A percentile compares a stretch with the other conserved stretches of the same genome.
phyloP scores from a whole-genome alignment of 1,140 invertebrate genomes.

The Phthorimaea operculella region DNA sequence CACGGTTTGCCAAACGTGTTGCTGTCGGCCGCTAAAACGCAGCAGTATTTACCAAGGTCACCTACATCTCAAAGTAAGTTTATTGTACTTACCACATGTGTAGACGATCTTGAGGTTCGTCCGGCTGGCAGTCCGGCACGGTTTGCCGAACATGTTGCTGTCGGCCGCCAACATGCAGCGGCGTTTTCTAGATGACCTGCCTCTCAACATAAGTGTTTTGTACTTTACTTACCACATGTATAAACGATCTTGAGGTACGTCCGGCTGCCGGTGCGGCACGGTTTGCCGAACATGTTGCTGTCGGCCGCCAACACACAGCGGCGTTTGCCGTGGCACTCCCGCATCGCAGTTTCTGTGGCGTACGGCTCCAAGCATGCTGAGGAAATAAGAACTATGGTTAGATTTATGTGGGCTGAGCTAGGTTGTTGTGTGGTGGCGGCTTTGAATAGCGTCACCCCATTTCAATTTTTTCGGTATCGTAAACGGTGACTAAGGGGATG shows the following conservation, averaged over 20 bases:
- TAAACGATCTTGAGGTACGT: constrained; percentile 94
- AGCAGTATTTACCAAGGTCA: too few relatives aligned
- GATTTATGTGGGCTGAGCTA: too few relatives aligned
- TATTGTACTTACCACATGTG: constrained; percentile 86
- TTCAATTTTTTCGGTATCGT: too few relatives aligned
- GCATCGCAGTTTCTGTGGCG: constrained; percentile 89
- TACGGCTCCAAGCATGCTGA: constrained; percentile 88
- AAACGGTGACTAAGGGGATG: too few relatives aligned
- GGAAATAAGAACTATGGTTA: constrained; percentile 17
- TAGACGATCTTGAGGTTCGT: constrained; percentile 94
- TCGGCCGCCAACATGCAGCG: too few relatives aligned
- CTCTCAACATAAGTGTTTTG: too few relatives aligned
- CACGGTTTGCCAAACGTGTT: constrained; percentile 90
- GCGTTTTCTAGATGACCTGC: too few relatives aligned
- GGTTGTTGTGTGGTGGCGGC: too few relatives aligned
- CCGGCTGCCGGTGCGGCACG: constrained; percentile 82
- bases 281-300: constrained; percentile 86
- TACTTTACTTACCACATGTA: constrained; percentile 86
- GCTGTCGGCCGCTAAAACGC: too few relatives aligned
- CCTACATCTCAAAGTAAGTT: too few relatives aligned
- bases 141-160: constrained; percentile 86
- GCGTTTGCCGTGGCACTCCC: constrained; percentile 88
- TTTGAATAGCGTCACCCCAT: too few relatives aligned
- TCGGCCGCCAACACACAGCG: constrained; percentile 85
- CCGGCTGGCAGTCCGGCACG: constrained; percentile 82